Evolutionary conservation across 2,113 vertebrate genomes (phyloP).

Genomic region (Hippocampus guttulatus): DNA sequence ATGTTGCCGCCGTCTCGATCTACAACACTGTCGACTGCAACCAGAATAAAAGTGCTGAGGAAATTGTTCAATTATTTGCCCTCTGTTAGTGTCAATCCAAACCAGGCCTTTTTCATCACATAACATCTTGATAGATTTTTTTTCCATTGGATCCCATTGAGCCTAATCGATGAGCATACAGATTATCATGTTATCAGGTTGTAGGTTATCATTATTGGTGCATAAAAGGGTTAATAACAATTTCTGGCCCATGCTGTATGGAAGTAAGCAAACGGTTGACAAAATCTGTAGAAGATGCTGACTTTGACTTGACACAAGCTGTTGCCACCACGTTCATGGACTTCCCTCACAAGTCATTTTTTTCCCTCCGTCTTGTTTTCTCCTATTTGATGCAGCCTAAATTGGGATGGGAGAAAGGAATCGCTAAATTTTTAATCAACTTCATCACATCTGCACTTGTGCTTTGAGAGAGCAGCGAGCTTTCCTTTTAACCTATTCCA

Average conservation of each 20-base stretch:
- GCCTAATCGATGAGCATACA: too few relatives aligned
- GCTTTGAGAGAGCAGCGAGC: slow-evolving; percentile 74
- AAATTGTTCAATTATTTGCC: too few relatives aligned
- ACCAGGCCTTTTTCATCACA: too few relatives aligned
- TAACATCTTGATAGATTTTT: too few relatives aligned
- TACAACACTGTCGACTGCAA: neutral
- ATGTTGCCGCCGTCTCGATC: neutral
- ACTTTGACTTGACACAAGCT: slow-evolving; percentile 38
- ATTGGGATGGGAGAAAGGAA: slow-evolving; percentile 77
- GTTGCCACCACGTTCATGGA: slow-evolving; percentile 48
- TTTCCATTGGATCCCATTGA: too few relatives aligned
- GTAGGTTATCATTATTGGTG: too few relatives aligned
- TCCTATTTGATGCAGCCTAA: slow-evolving; percentile 77
- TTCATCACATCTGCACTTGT: slow-evolving; percentile 82
- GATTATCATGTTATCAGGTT: too few relatives aligned
- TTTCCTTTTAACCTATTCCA: slow-evolving; percentile 83
- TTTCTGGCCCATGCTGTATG: neutral
- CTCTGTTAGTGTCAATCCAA: too few relatives aligned
- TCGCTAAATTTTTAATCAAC: slow-evolving; percentile 84
- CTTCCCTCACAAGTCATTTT: slow-evolving; percentile 63
- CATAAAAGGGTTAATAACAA: too few relatives aligned
- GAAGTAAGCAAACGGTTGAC: slow-evolving; percentile 5
- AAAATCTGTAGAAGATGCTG: neutral
- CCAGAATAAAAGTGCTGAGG: neutral
- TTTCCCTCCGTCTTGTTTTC: slow-evolving; percentile 63